These are phyloP conservation scores for Picathartes gymnocephalus DNA, from an alignment of 2,113 vertebrate species.

Conservation along the genomic window DNA sequence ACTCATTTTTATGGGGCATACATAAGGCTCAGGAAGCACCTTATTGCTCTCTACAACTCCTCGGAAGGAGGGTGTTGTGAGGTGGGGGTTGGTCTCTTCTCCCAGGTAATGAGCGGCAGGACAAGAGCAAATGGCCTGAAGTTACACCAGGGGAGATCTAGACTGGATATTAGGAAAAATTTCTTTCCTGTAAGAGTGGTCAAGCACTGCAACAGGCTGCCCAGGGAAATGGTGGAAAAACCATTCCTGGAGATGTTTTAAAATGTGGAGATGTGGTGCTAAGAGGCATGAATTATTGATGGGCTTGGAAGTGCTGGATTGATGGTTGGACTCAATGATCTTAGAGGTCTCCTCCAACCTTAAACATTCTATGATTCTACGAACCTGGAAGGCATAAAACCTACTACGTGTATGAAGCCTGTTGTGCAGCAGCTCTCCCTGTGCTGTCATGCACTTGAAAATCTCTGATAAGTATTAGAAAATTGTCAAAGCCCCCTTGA, in stretches of 20 bases:
- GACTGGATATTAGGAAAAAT: not conserved
- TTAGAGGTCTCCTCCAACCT: not conserved
- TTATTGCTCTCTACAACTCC: not conserved
- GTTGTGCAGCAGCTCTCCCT: not conserved
- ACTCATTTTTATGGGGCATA: not conserved
- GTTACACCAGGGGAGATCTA: not conserved
- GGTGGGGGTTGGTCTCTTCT: not conserved
- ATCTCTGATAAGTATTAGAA: not conserved
- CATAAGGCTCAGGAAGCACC: not conserved
- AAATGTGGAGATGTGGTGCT: not conserved
- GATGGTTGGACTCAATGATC: not conserved
- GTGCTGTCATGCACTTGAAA: not conserved
- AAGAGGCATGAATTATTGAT: not conserved
- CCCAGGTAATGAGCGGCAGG: not conserved
- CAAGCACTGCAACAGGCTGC: not conserved
- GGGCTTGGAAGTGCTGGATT: not conserved
- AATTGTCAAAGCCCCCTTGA: not conserved
- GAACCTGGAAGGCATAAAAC: not conserved
- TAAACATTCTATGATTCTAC: not conserved
- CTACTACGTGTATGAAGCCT: not conserved
- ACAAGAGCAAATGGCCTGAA: not conserved
- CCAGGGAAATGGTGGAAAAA: not conserved
- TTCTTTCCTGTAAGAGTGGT: not conserved
- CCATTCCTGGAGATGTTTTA: not conserved
- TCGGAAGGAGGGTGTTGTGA: not conserved